Evolutionary conservation across 2,113 vertebrate genomes (phyloP), one percentile per base, ranked within the genome.

Genomic region (Oryzias curvinotus): DNA sequence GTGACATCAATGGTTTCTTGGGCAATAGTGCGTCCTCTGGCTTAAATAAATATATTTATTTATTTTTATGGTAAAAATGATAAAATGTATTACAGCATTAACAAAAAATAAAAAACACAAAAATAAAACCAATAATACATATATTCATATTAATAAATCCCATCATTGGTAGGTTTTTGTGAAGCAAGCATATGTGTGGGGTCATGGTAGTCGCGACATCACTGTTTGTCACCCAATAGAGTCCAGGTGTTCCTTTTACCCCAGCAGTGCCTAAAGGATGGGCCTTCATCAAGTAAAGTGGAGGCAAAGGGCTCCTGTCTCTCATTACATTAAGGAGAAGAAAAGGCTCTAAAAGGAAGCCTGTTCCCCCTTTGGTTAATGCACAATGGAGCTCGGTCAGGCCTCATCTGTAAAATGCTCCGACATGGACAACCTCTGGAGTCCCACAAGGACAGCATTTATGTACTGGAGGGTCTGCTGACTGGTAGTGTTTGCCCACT

Each of bases 231-330:
- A 65, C 52, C 60, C 85, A 77, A 85, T 80, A 80, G 82, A 76
- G 68, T 65, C 62, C 62, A 78, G 53, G 62, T 57, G 19, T 62
- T 86, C 67, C 88, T 91, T 87, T 91, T 90, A 88, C 89, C 73
- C 41, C 69, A 71, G 61, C 55, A 89, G 88, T 88, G 86, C 81
- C 65, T 67, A 60, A 48, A 57, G 77, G 73, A 85, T 23, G 16
- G 68, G 55, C 68, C 68, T 81, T 89, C 86, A 90, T 91, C 88
- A 87, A 65, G 67, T 62, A 82, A 84, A 91, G 89, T 91, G 68
- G 76, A 62, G 77, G 76, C 79, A 64, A 53, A 66, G 73, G 77
- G 70, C 75, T 51, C 71, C 60, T 70, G 66, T 57, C 71, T 76
- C 78, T 85, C 85, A 91, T 90, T 89, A 88, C 82, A 82, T 87